These are phyloP conservation scores for Cantharis rufa DNA, from an alignment of 2,888 invertebrate species.

Conservation along the genomic window DNA sequence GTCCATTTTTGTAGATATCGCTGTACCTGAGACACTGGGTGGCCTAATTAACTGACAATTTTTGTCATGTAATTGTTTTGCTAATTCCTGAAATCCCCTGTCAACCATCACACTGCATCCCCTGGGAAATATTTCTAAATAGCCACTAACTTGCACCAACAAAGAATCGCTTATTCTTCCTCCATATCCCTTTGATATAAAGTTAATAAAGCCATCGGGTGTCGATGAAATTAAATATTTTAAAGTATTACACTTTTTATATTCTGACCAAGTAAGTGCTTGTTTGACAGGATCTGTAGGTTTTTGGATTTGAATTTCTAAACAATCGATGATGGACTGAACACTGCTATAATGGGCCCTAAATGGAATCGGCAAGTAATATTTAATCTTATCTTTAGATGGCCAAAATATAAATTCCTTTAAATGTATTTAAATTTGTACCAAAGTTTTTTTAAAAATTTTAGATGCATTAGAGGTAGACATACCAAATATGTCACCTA, in stretches of 20 bases:
- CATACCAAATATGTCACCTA: constrained; percentile 8
- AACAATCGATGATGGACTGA: constrained; percentile 47
- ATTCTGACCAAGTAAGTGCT: constrained; percentile 47
- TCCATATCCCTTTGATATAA: constrained; percentile 31
- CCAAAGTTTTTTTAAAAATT: constrained; percentile 25
- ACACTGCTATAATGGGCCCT: constrained; percentile 35
- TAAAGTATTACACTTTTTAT: constrained; percentile 39
- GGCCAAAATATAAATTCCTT: constrained; percentile 27
- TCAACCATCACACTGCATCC: constrained; percentile 16
- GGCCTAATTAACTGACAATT: constrained; percentile 20
- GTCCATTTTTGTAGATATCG: constrained; percentile 8
- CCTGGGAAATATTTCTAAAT: constrained; percentile 9
- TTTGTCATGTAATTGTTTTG: neutral
- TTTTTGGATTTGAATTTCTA: constrained; percentile 50
- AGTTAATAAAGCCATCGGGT: constrained; percentile 36
- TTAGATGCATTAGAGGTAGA: constrained; percentile 9
- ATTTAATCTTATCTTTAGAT: constrained; percentile 14
- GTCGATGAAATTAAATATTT: constrained; percentile 38
- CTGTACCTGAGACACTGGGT: constrained; percentile 9
- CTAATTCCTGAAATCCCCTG: constrained; percentile 21
- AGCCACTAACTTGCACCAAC: constrained; percentile 23
- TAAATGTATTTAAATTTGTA: constrained; percentile 11
- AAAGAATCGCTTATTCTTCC: constrained; percentile 20
- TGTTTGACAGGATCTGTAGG: constrained; percentile 45
- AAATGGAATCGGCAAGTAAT: constrained; percentile 34